Conservation (phyloP, 2,797 vertebrate genomes). For the Iguana delicatissima region DNA sequence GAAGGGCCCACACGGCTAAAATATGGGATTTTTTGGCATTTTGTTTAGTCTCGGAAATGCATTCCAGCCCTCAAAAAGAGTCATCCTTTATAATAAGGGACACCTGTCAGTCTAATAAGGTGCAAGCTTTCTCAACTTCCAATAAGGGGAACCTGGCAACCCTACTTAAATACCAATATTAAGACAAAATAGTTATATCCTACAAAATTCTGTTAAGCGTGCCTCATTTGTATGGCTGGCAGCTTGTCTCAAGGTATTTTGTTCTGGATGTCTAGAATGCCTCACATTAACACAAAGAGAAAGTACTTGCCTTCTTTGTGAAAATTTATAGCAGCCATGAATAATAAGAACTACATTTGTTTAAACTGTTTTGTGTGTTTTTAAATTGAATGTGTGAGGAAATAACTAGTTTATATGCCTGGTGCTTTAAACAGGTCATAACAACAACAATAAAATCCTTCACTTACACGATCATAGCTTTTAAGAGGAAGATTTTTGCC, state of each 20-base stretch:
- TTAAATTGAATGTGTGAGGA: background rate
- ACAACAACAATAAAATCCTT: background rate
- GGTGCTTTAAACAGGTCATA: background rate
- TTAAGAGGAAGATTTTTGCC: background rate
- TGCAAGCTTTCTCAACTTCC: too few relatives aligned
- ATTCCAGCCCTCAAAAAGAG: too few relatives aligned
- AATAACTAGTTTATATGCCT: background rate
- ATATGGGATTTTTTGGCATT: too few relatives aligned
- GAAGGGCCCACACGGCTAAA: too few relatives aligned
- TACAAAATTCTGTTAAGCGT: slow-evolving; percentile 13
- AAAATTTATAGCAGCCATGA: background rate
- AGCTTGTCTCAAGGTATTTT: background rate
- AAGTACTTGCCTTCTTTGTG: background rate
- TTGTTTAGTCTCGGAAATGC: too few relatives aligned
- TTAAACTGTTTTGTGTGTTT: background rate
- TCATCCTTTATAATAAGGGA: too few relatives aligned
- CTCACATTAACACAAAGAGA: slow-evolving; percentile 20
- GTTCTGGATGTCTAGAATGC: background rate
- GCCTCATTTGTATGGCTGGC: background rate
- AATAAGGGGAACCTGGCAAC: too few relatives aligned
- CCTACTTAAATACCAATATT: background rate
- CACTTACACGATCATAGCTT: background rate
- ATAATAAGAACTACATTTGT: background rate
- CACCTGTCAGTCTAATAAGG: too few relatives aligned
- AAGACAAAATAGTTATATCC: background rate